Conservation (phyloP, 2,113 vertebrate species). For the Chinchilla lanigera region DNA sequence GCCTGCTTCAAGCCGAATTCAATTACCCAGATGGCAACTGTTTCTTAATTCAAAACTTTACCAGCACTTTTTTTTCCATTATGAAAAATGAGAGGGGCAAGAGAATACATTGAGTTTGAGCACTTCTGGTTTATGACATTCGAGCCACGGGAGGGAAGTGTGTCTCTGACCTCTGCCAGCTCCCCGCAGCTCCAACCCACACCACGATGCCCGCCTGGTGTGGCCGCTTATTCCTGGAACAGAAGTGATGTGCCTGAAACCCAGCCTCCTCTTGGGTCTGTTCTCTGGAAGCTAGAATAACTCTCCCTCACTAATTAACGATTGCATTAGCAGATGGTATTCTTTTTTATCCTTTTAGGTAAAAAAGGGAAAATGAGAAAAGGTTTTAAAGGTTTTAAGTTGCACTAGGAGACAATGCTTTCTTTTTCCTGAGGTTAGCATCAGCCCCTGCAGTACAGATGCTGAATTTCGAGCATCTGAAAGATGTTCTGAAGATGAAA, state of each 20-base stretch:
- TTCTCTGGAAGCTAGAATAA: slow-evolving; percentile 25
- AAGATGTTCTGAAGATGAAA: not conserved
- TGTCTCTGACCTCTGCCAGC: not conserved
- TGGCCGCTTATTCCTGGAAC: not conserved
- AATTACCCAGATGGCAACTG: slow-evolving; percentile 75
- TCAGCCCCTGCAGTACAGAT: not conserved
- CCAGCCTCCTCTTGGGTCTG: slow-evolving; percentile 20
- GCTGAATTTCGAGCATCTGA: not conserved
- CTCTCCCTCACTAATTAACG: not conserved
- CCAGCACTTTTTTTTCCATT: not conserved
- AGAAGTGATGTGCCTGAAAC: not conserved
- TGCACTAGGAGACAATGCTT: slow-evolving; percentile 28
- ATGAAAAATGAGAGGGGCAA: slow-evolving; percentile 61
- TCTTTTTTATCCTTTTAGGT: not conserved
- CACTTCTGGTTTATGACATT: slow-evolving; percentile 63
- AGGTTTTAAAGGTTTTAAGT: slow-evolving; percentile 4
- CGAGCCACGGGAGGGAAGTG: not conserved
- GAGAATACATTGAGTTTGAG: slow-evolving; percentile 4
- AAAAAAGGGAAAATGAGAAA: slow-evolving; percentile 43
- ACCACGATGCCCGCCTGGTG: not conserved
- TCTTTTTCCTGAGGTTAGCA: not conserved
- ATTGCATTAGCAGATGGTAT: slow-evolving; percentile 48
- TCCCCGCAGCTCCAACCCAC: not conserved
- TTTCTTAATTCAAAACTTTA: slow-evolving; percentile 75
- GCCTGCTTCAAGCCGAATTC: slow-evolving; percentile 68